phyloP scores from a whole-genome alignment of 1,140 invertebrate species.

The Drosophila ogumai region DNA sequence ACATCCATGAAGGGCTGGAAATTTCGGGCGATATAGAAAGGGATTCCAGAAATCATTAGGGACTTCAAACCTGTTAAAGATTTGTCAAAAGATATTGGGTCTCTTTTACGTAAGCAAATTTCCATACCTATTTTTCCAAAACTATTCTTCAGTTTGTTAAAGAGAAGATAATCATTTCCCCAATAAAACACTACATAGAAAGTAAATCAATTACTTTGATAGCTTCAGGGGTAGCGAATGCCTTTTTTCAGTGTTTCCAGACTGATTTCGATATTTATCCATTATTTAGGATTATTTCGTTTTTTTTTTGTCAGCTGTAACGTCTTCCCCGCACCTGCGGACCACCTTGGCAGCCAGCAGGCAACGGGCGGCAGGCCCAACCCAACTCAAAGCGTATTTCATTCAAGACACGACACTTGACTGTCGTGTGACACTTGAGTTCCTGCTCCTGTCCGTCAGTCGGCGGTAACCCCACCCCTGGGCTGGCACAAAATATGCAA shows the following conservation, averaged over 20 bases:
- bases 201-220: not conserved
- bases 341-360: not conserved
- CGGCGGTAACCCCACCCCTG: slow-evolving; percentile 23
- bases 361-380: slow-evolving; percentile 12
- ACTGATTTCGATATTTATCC: not conserved
- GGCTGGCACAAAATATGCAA: slow-evolving; percentile 69
- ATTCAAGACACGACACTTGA: slow-evolving; percentile 77
- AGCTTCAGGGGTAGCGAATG: not conserved
- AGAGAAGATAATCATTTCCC: not conserved
- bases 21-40: too few relatives aligned
- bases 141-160: not conserved
- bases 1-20: not conserved
- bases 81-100: too few relatives aligned
- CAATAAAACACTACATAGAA: not conserved
- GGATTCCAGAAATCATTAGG: too few relatives aligned
- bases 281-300: slow-evolving; percentile 5
- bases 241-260: not conserved
- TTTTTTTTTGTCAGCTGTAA: not conserved
- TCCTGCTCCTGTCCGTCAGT: slow-evolving; percentile 65
- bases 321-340: slow-evolving; percentile 6
- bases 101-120: too few relatives aligned
- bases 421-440: slow-evolving; percentile 71
- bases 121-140: too few relatives aligned
- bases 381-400: slow-evolving; percentile 74
- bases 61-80: too few relatives aligned